Conservation (phyloP, 2,113 vertebrate species). For the Nicator chloris region DNA sequence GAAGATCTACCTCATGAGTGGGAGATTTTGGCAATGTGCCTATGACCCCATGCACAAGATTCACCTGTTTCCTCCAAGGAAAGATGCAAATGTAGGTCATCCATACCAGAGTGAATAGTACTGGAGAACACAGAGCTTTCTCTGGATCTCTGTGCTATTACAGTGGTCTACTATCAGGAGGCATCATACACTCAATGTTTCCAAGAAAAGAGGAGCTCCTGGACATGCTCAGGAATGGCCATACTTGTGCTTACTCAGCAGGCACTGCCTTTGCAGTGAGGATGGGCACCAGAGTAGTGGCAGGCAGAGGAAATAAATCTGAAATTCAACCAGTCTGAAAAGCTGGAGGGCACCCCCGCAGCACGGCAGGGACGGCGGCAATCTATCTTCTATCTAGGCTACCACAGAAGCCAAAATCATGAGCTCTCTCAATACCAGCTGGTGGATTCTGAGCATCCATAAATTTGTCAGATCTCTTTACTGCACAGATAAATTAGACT, state of each 20-base stretch:
- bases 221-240: neutral
- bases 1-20: neutral
- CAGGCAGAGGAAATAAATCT: neutral
- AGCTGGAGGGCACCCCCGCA: neutral
- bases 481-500: conserved; percentile 10
- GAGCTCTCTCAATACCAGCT: conserved; percentile 11
- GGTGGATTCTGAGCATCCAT: conserved; percentile 13
- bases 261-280: neutral
- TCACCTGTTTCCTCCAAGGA: neutral
- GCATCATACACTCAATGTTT: neutral
- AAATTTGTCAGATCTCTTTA: conserved; percentile 23
- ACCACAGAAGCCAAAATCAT: neutral
- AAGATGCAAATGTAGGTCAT: neutral
- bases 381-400: neutral
- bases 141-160: neutral
- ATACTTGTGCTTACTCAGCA: neutral
- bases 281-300: neutral
- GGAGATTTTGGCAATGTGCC: neutral
- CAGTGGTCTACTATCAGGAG: neutral
- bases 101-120: neutral
- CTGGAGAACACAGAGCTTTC: neutral
- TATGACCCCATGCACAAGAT: neutral
- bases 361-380: fast-evolving
- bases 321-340: neutral
- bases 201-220: neutral